Evolutionary conservation across 2,888 invertebrate genomes (phyloP), one percentile per base, ranked within the genome.

Genomic region (Drosophila peninsularis): DNA sequence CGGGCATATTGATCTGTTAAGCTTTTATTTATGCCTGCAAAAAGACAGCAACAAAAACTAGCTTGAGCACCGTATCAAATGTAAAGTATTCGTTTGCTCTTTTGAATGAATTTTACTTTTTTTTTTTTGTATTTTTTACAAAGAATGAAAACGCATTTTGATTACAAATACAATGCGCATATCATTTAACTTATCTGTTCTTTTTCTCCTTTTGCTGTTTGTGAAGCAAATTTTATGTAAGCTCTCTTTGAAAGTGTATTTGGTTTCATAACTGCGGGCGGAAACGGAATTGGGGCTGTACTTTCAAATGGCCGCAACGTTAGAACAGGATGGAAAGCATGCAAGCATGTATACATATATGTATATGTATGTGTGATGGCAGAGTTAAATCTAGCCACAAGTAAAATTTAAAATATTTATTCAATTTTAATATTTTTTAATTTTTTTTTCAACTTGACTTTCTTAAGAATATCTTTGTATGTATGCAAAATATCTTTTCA

Each of bases 211-310:
- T 49, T 21, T 42, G 30, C 42, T 42, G 52, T 57, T 72, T 60
- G 72, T 39, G 21, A 64, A 52, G 21, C 58, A 56, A 64, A 52
- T 65, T 88, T 84, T 84, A 84, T 89, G 89, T 84, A 84, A 84
- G 88, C 56, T 45, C 50, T 53, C 47, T 44, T 34, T 73, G 45
- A 36, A 39, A 41, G 47, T 67, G 55, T 54, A 49, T 49, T 70
- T 71, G 67, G 78, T 85, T 89, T 89, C 86, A 88, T 85, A 85
- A 85, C 85, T 62, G 44, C 52, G 34, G 71, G 55, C 88, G 84
- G 84, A 85, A 85, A 85, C 75, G 69, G 67, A 27, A 89, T 73
- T 75, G 85, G 71, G 75, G 82, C 72, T 89, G 78, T 39, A n/a
- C 17, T 27, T 39, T 14, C 14, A 36, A 37, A 45, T 37, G 17